Conservation (phyloP, 2,888 invertebrate species). For the Macropis europaea region DNA sequence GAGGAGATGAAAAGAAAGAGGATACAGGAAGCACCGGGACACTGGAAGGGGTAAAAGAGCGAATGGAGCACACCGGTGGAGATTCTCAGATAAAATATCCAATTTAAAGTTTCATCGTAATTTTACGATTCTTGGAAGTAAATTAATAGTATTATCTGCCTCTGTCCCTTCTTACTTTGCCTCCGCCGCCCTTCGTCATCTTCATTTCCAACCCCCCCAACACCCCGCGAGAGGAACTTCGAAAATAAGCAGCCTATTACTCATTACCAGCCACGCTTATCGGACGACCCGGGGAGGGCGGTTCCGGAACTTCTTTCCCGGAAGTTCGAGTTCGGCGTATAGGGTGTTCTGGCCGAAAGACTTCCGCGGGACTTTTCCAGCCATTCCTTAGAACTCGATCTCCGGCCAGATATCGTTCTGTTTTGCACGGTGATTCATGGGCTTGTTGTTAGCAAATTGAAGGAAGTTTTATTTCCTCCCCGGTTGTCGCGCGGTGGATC, state of each 20-base stretch:
- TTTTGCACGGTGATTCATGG: background rate
- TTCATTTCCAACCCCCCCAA: conserved; percentile 19
- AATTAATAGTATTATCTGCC: conserved; percentile 78
- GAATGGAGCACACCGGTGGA: conserved; percentile 53
- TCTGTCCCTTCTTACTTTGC: conserved; percentile 4
- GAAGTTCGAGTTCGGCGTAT: conserved; percentile 33
- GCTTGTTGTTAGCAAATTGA: conserved; percentile 22
- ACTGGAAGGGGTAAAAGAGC: conserved; percentile 20
- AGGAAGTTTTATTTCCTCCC: background rate
- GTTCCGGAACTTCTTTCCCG: conserved; percentile 42
- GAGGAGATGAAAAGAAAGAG: conserved; percentile 19
- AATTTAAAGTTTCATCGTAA: conserved; percentile 78
- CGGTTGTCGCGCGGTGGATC: background rate
- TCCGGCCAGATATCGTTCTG: background rate
- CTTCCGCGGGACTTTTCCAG: conserved; percentile 1
- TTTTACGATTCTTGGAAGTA: conserved; percentile 78
- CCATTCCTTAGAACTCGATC: background rate
- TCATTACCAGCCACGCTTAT: conserved; percentile 69
- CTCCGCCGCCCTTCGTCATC: conserved; percentile 19
- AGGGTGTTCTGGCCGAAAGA: conserved; percentile 12
- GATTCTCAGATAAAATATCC: conserved; percentile 75
- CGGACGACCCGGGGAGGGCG: conserved; percentile 36
- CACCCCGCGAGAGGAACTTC: conserved; percentile 63
- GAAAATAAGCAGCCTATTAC: conserved; percentile 76
- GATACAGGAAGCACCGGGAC: conserved; percentile 15